A percentile compares a stretch with the other conserved stretches of the same genome.
Evolutionary conservation across 1,140 invertebrate species (phyloP).

Genomic region (Hyposmocoma kahamanoa): DNA sequence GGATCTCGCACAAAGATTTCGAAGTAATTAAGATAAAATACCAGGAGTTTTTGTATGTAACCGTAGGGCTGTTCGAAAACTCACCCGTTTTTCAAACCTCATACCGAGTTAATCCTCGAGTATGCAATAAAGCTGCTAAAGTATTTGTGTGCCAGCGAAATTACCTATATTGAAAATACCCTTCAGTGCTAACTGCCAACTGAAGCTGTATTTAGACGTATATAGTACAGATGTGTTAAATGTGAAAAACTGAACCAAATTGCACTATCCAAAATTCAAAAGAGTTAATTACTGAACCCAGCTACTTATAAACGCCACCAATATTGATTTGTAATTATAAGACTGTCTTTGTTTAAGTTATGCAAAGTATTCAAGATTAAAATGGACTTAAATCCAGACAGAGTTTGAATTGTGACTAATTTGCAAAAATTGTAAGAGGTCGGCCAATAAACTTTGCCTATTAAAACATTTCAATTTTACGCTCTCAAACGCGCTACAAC

Average conservation of each 20-base stretch:
- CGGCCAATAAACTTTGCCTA: no score
- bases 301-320: conserved; percentile 16
- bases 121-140: conserved; percentile 69
- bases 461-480: no score
- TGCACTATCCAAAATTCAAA: conserved; percentile 35
- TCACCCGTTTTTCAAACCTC: conserved; percentile 64
- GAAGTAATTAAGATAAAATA: conserved; percentile 72
- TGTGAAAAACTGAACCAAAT: conserved; percentile 38
- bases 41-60: conserved; percentile 61
- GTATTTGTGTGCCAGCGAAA: conserved; percentile 68
- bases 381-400: conserved; percentile 19
- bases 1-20: conserved; percentile 68
- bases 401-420: conserved; percentile 15
- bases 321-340: conserved; percentile 39
- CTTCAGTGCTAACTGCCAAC: conserved; percentile 60
- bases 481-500: neutral
- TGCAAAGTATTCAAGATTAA: conserved; percentile 34
- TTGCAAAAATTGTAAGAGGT: no score
- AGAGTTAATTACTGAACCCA: conserved; percentile 24
- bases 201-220: conserved; percentile 63
- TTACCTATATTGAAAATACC: conserved; percentile 73
- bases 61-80: conserved; percentile 26
- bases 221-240: conserved; percentile 34
- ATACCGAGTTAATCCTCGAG: conserved; percentile 66
- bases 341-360: conserved; percentile 32